phyloP scores from a whole-genome alignment of 2,797 vertebrate species.

The Protonibea diacanthus region DNA sequence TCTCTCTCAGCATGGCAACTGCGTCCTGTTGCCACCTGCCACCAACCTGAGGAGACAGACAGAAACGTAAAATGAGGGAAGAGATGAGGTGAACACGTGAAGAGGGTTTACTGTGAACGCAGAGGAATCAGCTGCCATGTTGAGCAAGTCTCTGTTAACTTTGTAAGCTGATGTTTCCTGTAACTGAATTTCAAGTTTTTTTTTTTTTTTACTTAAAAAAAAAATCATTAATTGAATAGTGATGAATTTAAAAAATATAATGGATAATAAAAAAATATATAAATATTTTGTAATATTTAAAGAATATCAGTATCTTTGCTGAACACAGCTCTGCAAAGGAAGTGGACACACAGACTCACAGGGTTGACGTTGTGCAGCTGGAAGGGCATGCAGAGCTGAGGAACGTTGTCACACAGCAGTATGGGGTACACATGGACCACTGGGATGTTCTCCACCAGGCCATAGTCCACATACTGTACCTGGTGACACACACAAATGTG shows the following conservation, averaged over 20 bases:
- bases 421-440: slow-evolving; percentile 91
- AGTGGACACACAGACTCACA: slow-evolving; percentile 71
- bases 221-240: not conserved
- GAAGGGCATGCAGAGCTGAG: slow-evolving; percentile 92
- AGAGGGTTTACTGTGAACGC: not conserved
- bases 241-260: not conserved
- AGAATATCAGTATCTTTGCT: not conserved
- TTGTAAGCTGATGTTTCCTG: not conserved
- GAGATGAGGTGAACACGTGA: not conserved
- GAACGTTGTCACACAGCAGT: slow-evolving; percentile 86
- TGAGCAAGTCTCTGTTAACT: too few species aligned
- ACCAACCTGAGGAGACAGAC: slow-evolving; percentile 82
- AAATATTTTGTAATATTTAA: not conserved
- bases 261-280: not conserved
- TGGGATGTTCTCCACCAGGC: slow-evolving; percentile 90
- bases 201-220: not conserved
- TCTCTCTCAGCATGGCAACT: slow-evolving; percentile 87
- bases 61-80: not conserved
- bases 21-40: slow-evolving; percentile 91
- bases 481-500: slow-evolving; percentile 58
- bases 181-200: not conserved
- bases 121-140: too few species aligned
- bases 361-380: slow-evolving; percentile 87
- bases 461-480: slow-evolving; percentile 93
- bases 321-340: not conserved